Conservation (phyloP, 2,113 vertebrate genomes). For the Sialia sialis region DNA sequence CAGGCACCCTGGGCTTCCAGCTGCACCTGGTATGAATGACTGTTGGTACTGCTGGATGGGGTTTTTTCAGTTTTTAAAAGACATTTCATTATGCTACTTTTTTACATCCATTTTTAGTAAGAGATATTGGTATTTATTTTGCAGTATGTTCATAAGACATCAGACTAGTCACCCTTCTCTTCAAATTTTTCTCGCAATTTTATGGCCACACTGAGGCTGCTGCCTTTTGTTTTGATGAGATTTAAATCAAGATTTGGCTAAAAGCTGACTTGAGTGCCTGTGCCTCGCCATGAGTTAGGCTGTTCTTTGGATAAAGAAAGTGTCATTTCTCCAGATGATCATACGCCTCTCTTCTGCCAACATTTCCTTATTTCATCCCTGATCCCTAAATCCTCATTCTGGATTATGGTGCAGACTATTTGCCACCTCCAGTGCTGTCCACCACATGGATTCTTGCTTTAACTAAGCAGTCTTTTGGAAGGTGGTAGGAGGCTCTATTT, state of each 20-base stretch:
- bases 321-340: not conserved
- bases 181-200: not conserved
- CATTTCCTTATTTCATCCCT: not conserved
- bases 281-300: not conserved
- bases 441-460: not conserved
- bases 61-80: not conserved
- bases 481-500: accelerated
- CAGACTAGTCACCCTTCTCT: not conserved
- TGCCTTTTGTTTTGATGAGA: not conserved
- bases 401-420: not conserved
- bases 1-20: not conserved
- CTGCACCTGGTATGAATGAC: not conserved
- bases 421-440: not conserved
- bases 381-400: not conserved
- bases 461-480: not conserved
- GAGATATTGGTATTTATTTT: not conserved
- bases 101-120: not conserved
- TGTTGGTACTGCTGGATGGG: not conserved
- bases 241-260: not conserved
- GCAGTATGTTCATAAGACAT: not conserved
- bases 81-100: not conserved
- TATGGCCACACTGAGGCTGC: not conserved
- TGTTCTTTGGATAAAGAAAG: not conserved
- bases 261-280: not conserved
- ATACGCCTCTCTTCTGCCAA: not conserved